Base-by-base conservation (phyloP, 1,140 invertebrate genomes). In the Anoplolepis gracilipes region DNA sequence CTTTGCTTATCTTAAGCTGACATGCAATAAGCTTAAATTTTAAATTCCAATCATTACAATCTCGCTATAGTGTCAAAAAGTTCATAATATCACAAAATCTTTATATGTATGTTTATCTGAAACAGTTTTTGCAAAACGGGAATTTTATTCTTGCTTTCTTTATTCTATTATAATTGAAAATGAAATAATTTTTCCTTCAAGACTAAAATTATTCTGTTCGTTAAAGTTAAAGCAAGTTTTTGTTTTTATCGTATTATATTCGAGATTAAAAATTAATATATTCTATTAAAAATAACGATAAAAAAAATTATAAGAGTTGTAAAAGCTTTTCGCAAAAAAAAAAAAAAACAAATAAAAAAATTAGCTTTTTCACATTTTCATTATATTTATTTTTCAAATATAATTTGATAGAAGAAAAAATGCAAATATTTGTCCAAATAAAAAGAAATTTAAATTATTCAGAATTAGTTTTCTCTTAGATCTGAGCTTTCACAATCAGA, bases 31-130 rank as follows among this genome's bases (percentile, higher is more conserved):
- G 19, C 19, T 62, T 64, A 42, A 77, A 64, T 77, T 4, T 33
- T 46, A 53, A 76, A 36, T 30, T 7, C n/a, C 13, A 13, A 77
- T 77, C 46, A 49, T 22, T n/a, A 36, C 39, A 77, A 28, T 64
- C 28, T 77, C 42, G 30, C 39, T 64, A 7, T 49, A 78, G 65
- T 33, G 75, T 49, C 28, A 19, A 49, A 77, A 65, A 64, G 39
- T 77, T 61, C 7, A 6, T 25, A 2, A 64, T 64, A 25, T 62
- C 57, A 61, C 19, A 39, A 19, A 65, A 22, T 33, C 13, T 33
- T 19, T 33, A 67, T n/a, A 25, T 67, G 16, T 42, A 22, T 28
- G n/a, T n/a, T 19, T 39, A 39, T 11, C 5, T 33, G 2, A 33
- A 30, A 30, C 28, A 16, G 11, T 2, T 28, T 28, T 28, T 62